Conservation (phyloP, 2,888 invertebrate genomes). For the Drosophila nr. perissopoda region DNA sequence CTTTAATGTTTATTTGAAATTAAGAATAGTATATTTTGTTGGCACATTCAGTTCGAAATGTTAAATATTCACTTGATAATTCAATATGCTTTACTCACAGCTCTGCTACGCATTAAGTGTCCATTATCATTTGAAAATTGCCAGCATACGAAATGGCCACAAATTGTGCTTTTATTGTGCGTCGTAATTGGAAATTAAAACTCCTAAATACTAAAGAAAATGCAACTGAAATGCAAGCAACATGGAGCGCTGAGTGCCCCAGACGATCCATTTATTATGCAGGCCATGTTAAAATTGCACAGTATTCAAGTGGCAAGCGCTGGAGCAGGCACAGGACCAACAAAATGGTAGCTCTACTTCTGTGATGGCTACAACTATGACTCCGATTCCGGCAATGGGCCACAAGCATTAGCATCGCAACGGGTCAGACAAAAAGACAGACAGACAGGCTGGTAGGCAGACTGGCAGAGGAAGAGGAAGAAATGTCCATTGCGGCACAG, state of each 20-base stretch:
- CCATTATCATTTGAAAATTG: constrained; percentile 34
- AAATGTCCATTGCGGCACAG: constrained; percentile 14
- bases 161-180: constrained; percentile 67
- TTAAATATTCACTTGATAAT: not conserved
- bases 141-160: constrained; percentile 56
- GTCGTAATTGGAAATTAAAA: constrained; percentile 56
- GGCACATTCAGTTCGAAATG: not conserved
- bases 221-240: constrained; percentile 50
- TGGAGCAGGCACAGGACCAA: constrained; percentile 13
- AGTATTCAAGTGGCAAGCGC: constrained; percentile 53
- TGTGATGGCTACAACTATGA: constrained; percentile 19
- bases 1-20: not conserved
- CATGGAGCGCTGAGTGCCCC: constrained; percentile 7
- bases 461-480: not conserved
- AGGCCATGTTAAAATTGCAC: constrained; percentile 73
- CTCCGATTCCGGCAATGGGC: constrained; percentile 25
- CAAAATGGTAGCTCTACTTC: constrained; percentile 16
- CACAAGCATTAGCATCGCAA: constrained; percentile 65
- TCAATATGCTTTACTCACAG: not conserved
- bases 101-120: constrained; percentile 4
- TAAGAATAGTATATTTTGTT: not conserved
- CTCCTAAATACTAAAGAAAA: constrained; percentile 52
- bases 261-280: constrained; percentile 71
- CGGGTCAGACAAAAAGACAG: constrained; percentile 40
- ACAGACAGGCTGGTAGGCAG: constrained; percentile 5